Base-by-base conservation (phyloP, 2,888 invertebrate genomes). In the Xanthia togata region DNA sequence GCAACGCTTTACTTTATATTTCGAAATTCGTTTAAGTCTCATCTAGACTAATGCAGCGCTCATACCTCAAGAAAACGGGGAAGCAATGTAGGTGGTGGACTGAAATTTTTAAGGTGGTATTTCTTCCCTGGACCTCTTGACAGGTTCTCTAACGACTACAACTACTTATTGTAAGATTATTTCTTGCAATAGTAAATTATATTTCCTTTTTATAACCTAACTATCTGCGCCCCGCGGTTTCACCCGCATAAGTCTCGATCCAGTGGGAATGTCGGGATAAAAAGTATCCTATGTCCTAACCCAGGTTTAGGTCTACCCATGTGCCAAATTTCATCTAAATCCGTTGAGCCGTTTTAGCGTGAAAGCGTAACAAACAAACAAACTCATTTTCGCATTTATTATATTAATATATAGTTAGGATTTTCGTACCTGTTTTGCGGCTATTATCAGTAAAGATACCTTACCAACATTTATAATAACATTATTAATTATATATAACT, bases 21-120 rank as follows among this genome's bases (percentile, higher is more conserved):
- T 74, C 74, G 31, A n/a, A 62, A 60, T 53, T 74, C 38, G 26
- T 31, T 38, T 57, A 41, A 35, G 47, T 57, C 20, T 26, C 38
- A 47, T 14, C n/a, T 44, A 20, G 44, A 35, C 35, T 44, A n/a
- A 41, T 38, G 38, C 38, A 38, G 38, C 38, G 38, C 38, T 38
- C 38, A 70, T 11, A 26, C 5, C 17, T 71, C 20, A 47, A 31
- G 41, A 74, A 62, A 44, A 53, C 14, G n/a, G 20, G 35, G 6
- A 2, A 20, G 5, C 8, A 41, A 50, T 50, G 17, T 26, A 47
- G 5, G n/a, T 73, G 11, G n/a, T 44, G 20, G 0, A 0, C 17
- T 20, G n/a, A 20, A 55, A 17, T 23, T n/a, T 6, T 72, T 47
- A 38, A 57, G 57, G 35, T 11, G 12, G 41, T 41, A 38, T 8